Evolutionary conservation across 2,797 vertebrate species (phyloP), one percentile per base, ranked within the genome.

Genomic region (Melanotaenia nigrans): DNA sequence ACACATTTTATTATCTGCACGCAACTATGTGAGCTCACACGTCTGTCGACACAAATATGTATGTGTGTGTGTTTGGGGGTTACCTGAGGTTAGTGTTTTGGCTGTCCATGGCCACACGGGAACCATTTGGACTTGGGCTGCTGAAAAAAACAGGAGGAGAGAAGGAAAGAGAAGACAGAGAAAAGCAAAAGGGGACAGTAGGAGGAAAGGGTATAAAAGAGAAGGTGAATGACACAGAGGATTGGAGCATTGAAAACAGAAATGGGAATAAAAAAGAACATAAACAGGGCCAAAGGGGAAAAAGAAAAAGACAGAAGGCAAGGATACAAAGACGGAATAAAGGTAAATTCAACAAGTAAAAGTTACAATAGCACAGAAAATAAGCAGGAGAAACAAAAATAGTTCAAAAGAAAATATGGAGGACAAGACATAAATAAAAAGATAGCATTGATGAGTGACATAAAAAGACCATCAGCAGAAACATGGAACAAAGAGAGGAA

Each of bases 31-130:
- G 58, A 71, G 55, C 30, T 62, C 22, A 22, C 40, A 56, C 18
- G 24, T 53, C 45, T 57, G 47, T 68, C 32, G 38, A 60, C 8
- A 33, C 9, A 77, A 38, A 61, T 58, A 14, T 65, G 59, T 28
- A 35, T 65, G 36, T 67, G 69, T 58, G 62, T 69, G 55, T 35
- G 60, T 58, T 5, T 53, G 56, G n/a, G 38, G 77, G 82, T 93
- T 92, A 94, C 92, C 93, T 93, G 89, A 92, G 85, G 91, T 94
- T 93, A 90, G 91, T 92, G 92, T 93, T 93, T 81, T 94, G 92
- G 92, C 90, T 91, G 47, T 94, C 93, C 75, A 81, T 85, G 80
- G 89, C 85, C 81, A 88, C 90, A 60, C 92, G 92, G 88, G 92
- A 92, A 81, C 93, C 92, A 83, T 94, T 94, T 85, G 93, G 88